Evolutionary conservation across 1,140 invertebrate species (phyloP).

Genomic region (Hyphantria cunea): DNA sequence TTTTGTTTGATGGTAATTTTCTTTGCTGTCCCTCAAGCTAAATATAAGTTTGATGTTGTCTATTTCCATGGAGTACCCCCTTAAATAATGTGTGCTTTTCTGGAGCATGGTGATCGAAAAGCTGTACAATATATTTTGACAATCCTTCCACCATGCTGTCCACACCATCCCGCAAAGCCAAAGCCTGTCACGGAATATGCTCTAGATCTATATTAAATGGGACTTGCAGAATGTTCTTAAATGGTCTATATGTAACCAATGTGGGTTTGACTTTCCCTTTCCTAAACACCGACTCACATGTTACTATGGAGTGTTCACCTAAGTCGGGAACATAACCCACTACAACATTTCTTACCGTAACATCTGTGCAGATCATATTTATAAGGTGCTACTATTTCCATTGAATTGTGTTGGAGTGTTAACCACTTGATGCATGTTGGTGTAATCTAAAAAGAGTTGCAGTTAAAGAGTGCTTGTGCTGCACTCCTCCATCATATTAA

Average conservation of each 20-base stretch:
- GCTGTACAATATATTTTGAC: slow-evolving; percentile 19
- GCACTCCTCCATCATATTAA: slow-evolving; percentile 7
- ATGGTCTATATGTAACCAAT: not conserved
- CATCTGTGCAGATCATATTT: slow-evolving; percentile 6
- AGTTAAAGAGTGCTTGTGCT: not conserved
- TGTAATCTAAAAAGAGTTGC: not conserved
- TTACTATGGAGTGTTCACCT: slow-evolving; percentile 1
- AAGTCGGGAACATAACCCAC: not conserved
- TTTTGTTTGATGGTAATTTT: slow-evolving; percentile 12
- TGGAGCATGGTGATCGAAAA: slow-evolving; percentile 43
- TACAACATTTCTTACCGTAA: not conserved
- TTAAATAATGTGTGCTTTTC: slow-evolving; percentile 20
- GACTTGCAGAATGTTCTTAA: slow-evolving; percentile 22
- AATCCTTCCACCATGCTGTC: slow-evolving; percentile 35
- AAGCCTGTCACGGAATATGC: slow-evolving; percentile 18
- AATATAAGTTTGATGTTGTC: slow-evolving; percentile 38
- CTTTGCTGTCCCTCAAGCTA: slow-evolving; percentile 31
- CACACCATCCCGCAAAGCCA: slow-evolving; percentile 17
- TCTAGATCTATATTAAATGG: slow-evolving; percentile 26
- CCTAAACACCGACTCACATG: slow-evolving; percentile 18
- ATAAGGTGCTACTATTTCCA: slow-evolving; percentile 13
- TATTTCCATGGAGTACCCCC: slow-evolving; percentile 23
- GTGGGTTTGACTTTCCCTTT: slow-evolving; percentile 10
- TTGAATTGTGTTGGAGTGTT: slow-evolving; percentile 17
- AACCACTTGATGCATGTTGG: slow-evolving; percentile 9